Conservation (phyloP, 1,140 invertebrate species). For the Chelonus insularis region DNA sequence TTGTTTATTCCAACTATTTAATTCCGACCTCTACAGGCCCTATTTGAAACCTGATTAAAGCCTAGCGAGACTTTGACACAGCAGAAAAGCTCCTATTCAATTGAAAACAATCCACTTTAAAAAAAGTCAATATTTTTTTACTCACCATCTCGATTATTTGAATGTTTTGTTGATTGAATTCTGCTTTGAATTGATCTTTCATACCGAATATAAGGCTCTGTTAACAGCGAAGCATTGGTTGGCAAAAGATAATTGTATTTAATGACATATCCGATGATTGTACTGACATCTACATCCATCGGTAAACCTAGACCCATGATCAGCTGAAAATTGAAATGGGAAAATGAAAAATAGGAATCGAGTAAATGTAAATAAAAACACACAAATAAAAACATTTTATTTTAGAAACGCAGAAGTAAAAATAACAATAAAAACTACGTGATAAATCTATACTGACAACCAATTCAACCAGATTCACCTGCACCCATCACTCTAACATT, state of each 20-base stretch:
- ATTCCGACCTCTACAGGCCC: too few species aligned
- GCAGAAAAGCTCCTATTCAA: too few species aligned
- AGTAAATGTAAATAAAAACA: not conserved
- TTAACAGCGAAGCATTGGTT: constrained; percentile 55
- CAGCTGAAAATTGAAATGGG: too few species aligned
- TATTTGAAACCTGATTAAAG: too few species aligned
- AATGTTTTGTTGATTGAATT: too few species aligned
- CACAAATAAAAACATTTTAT: too few species aligned
- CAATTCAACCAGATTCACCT: not conserved
- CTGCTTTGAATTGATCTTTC: constrained; percentile 45
- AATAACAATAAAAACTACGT: constrained; percentile 2
- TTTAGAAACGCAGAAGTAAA: not conserved
- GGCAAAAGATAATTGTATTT: constrained; percentile 60
- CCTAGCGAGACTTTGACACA: too few species aligned
- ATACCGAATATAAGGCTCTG: constrained; percentile 51
- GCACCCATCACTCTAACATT: not conserved
- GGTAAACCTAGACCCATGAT: constrained; percentile 58
- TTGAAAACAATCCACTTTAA: too few species aligned
- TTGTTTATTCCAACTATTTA: too few species aligned
- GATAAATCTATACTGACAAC: constrained; percentile 14
- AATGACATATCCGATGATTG: constrained; percentile 58
- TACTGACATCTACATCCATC: constrained; percentile 58
- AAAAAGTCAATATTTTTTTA: too few species aligned
- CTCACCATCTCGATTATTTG: too few species aligned
- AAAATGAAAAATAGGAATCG: too few species aligned